A percentile compares a stretch with the other conserved stretches of the same genome.
Evolutionary conservation across 1,140 invertebrate genomes (phyloP).

Genomic region (Gyrodactylus salaris): DNA sequence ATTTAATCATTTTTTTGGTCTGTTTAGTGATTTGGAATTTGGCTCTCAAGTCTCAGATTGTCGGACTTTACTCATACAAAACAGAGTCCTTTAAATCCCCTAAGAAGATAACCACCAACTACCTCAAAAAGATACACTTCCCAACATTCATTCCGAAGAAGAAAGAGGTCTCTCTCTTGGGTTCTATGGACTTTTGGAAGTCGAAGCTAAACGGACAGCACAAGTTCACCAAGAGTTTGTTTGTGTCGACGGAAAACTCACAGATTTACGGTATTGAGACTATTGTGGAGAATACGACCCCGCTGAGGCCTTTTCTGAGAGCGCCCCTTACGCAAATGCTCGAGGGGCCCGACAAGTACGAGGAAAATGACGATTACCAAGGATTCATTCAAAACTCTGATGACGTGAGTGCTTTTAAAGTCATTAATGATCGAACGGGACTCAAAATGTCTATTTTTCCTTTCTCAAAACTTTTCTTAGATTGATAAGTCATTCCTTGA

Average conservation of each 20-base stretch:
- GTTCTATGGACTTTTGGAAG: not conserved
- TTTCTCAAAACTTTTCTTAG: too few relatives aligned
- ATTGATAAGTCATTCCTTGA: too few relatives aligned
- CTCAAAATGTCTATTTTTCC: too few relatives aligned
- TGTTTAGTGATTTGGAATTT: not conserved
- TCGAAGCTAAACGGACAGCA: not conserved
- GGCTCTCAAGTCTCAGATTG: not conserved
- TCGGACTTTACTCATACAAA: not conserved
- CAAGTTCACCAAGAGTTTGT: not conserved
- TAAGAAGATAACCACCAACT: not conserved
- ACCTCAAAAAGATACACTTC: not conserved
- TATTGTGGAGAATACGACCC: not conserved
- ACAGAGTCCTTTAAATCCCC: not conserved
- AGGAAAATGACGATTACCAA: too few relatives aligned
- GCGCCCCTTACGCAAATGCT: not conserved
- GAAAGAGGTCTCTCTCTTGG: not conserved
- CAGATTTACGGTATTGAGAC: not conserved
- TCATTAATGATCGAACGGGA: too few relatives aligned
- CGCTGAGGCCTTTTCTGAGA: not conserved
- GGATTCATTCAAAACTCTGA: too few relatives aligned
- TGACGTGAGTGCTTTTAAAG: too few relatives aligned
- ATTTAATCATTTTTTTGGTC: not conserved
- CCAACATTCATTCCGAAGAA: not conserved
- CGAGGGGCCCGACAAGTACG: not conserved
- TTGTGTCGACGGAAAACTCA: not conserved